Percentiles rank a stretch among this genome's conserved stretches.
Conservation (phyloP, 2,113 vertebrate species). For the Poicephalus gulielmi region DNA sequence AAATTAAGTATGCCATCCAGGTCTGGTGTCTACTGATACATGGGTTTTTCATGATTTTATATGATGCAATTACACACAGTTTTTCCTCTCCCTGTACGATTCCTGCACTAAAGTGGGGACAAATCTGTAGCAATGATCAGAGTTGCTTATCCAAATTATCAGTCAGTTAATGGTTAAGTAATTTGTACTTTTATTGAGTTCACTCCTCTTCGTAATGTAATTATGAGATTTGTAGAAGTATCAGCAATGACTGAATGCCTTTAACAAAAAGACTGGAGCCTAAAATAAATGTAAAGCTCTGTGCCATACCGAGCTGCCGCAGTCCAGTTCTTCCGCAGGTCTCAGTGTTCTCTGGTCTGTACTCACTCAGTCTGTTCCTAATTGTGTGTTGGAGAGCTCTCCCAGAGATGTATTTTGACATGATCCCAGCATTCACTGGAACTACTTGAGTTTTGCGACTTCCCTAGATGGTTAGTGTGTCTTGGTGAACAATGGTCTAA, state of each 20-base stretch:
- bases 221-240: background rate
- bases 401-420: background rate
- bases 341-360: background rate
- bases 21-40: background rate
- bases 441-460: background rate
- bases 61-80: background rate
- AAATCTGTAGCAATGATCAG: background rate
- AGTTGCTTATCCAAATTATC: background rate
- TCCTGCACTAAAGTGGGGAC: background rate
- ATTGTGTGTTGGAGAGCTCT: background rate
- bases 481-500: conserved; percentile 17
- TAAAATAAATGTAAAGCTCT: background rate
- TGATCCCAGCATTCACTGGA: background rate
- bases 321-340: background rate
- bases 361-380: background rate
- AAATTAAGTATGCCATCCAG: background rate
- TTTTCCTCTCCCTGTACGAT: background rate
- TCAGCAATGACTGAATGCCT: background rate
- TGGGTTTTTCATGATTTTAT: background rate
- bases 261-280: background rate
- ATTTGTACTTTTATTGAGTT: background rate
- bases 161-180: background rate
- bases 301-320: background rate
- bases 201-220: background rate
- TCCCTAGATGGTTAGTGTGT: background rate